Percentiles rank a stretch among this genome's conserved stretches.
Conservation (phyloP, 2,113 vertebrate species). For the Todiramphus saurophagus region DNA sequence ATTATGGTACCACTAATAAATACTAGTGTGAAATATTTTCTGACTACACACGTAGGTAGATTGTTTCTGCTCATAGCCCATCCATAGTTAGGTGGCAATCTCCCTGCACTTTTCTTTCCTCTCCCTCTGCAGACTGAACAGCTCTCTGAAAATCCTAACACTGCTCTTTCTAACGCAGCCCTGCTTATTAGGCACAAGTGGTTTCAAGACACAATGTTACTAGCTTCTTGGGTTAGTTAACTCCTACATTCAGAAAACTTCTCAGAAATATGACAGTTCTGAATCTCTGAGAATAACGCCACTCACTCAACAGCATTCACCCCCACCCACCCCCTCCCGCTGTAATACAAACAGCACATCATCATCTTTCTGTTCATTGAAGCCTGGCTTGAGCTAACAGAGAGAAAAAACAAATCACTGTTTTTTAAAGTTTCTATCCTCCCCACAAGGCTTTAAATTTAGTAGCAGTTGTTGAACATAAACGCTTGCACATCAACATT, state of each 20-base stretch:
- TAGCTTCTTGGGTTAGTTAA: not conserved
- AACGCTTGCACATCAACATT: not conserved
- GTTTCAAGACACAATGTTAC: not conserved
- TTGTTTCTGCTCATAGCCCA: not conserved
- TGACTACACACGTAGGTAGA: not conserved
- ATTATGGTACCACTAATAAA: not conserved
- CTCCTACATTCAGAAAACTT: not conserved
- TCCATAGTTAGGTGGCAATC: not conserved
- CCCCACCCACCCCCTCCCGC: fast-evolving
- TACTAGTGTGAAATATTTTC: not conserved
- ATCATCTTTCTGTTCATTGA: not conserved
- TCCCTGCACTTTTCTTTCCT: not conserved
- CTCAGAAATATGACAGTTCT: not conserved
- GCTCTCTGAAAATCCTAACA: not conserved
- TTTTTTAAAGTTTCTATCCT: not conserved
- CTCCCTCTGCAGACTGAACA: not conserved
- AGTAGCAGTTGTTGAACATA: not conserved
- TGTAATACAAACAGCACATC: not conserved
- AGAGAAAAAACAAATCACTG: not conserved
- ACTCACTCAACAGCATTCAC: not conserved
- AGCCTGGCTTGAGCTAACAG: not conserved
- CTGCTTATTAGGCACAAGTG: fast-evolving
- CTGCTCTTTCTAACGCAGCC: not conserved
- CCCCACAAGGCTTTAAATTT: not conserved
- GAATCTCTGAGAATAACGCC: not conserved